Base-by-base conservation (phyloP, 2,797 vertebrate species). In the Falco concolor region DNA sequence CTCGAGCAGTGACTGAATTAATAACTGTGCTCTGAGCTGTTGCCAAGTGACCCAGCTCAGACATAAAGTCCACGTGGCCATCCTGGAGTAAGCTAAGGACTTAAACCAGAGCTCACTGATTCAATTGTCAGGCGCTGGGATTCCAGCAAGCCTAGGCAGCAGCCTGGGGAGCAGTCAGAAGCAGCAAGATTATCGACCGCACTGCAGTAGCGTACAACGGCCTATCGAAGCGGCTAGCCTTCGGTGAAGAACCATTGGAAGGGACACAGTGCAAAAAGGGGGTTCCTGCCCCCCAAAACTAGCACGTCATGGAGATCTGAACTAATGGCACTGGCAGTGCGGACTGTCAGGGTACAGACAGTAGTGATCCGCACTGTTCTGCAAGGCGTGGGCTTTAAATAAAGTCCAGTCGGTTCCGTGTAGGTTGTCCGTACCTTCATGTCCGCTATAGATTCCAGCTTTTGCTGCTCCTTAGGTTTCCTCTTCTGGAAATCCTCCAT, bases 401-500 rank as follows among this genome's bases (percentile, higher is more conserved):
- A 25, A 47, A 21, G 25, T 17, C 56, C 52, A 6, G 12, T n/a
- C 19, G 22, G 22, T 30, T 28, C 19, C 1, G 1, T 5, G 25
- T 3, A 5, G 36, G 8, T 25, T 36, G n/a, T 47, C 38, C 8
- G 3, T 96, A 99, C 99, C 99, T 99, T 99, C 99, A 99, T 99
- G 89, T 99, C 99, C 1, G 98, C 90, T 45, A 99, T 99, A 83
- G 99, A 99, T 92, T 99, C 99, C 89, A 99, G 97, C 91, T 98
- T 99, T 98, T 99, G 99, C 76, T 99, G 99, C 44, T 97, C 99
- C 96, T 99, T 99, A 1, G 99, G 99, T 59, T 98, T 99, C 96
- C 98, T 99, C 98, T 98, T 99, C 98, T 99, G 99, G 93, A 99
- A 99, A 91, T 99, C 99, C 90, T 99, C 99, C 99, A 99, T 99